A percentile compares a stretch with the other conserved stretches of the same genome.
Evolutionary conservation across 2,113 vertebrate genomes (phyloP).

Genomic region (Desmodus rotundus): DNA sequence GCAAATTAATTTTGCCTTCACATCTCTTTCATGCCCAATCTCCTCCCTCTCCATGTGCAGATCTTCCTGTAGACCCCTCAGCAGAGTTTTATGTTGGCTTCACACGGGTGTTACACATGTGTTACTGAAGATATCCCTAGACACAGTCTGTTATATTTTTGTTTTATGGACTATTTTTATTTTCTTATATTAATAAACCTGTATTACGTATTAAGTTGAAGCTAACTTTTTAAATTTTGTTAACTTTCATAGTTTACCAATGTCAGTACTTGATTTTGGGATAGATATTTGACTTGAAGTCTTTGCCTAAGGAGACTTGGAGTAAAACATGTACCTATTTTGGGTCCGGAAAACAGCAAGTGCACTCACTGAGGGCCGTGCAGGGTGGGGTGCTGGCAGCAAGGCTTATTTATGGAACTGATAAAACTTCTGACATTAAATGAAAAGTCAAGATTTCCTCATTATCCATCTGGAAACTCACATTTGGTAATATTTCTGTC

Average conservation of each 20-base stretch:
- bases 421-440: conserved; percentile 69
- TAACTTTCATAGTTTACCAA: neutral
- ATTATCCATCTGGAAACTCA: conserved; percentile 62
- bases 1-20: neutral
- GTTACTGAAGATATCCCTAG: neutral
- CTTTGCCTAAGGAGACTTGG: conserved; percentile 14
- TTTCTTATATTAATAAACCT: neutral
- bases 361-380: neutral
- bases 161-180: neutral
- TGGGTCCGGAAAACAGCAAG: conserved; percentile 33
- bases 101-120: neutral
- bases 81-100: neutral
- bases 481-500: conserved; percentile 60
- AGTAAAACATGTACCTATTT: conserved; percentile 13
- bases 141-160: neutral
- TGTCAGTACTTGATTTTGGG: neutral
- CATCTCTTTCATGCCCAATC: neutral
- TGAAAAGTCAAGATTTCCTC: conserved; percentile 67
- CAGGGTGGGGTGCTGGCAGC: neutral
- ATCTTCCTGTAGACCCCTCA: neutral
- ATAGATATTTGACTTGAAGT: neutral
- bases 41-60: neutral
- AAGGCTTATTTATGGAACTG: conserved; percentile 54
- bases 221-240: neutral
- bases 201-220: neutral